phyloP scores from a whole-genome alignment of 2,797 vertebrate species.

The Microtus californicus region DNA sequence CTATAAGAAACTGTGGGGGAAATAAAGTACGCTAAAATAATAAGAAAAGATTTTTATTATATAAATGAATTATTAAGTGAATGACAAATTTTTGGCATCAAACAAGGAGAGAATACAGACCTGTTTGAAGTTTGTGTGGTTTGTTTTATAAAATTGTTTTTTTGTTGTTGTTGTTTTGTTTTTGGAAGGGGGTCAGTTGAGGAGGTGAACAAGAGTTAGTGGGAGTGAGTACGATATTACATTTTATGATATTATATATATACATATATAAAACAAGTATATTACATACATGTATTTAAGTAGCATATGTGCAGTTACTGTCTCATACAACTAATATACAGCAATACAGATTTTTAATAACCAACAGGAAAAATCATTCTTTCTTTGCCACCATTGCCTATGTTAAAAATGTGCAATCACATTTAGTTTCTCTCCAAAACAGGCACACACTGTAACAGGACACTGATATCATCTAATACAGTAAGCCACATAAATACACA shows the following conservation, averaged over 20 bases:
- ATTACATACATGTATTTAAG: background rate
- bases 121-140: background rate
- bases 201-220: background rate
- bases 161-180: too few species aligned
- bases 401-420: slow-evolving; percentile 13
- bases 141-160: background rate
- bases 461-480: slow-evolving; percentile 27
- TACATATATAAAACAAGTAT: too few species aligned
- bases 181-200: background rate
- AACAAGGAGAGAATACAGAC: background rate
- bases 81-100: background rate
- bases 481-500: background rate
- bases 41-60: background rate
- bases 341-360: background rate
- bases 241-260: too few species aligned
- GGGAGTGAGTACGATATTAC: background rate
- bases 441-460: background rate
- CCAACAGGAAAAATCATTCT: background rate
- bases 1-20: background rate
- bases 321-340: background rate
- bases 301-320: background rate
- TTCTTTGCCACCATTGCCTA: background rate
- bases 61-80: background rate
- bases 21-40: slow-evolving; percentile 40
- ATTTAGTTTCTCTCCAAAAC: slow-evolving; percentile 46